These are phyloP conservation scores for Philereme transversata DNA, from an alignment of 2,888 invertebrate genomes.

Conservation along the genomic window DNA sequence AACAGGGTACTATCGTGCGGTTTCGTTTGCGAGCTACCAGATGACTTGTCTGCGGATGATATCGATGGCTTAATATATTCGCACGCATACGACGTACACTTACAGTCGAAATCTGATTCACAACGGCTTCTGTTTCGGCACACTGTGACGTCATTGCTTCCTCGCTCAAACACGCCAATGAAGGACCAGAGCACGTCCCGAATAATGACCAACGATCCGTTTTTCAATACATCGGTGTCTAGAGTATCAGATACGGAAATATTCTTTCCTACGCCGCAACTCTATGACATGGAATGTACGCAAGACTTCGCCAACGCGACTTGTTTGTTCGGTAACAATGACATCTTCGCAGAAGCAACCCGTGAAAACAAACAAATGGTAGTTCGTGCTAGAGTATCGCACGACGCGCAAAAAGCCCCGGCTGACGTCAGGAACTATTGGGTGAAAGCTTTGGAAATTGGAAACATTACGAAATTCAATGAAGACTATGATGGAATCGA, in stretches of 20 bases:
- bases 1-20: conserved; percentile 82
- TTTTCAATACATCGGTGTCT: conserved; percentile 83
- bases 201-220: conserved; percentile 82
- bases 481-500: conserved; percentile 60
- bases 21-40: conserved; percentile 81
- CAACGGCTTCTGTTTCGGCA: conserved; percentile 72
- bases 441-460: conserved; percentile 61
- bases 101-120: conserved; percentile 66
- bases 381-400: conserved; percentile 63
- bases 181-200: conserved; percentile 81
- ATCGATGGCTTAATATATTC: conserved; percentile 73
- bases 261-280: conserved; percentile 85
- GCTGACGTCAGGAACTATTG: conserved; percentile 59
- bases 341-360: conserved; percentile 59
- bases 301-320: conserved; percentile 64
- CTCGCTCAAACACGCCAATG: conserved; percentile 58
- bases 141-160: conserved; percentile 61
- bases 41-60: conserved; percentile 70
- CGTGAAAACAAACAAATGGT: conserved; percentile 47
- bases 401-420: conserved; percentile 56
- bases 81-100: conserved; percentile 81
- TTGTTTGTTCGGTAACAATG: conserved; percentile 65
- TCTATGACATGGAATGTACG: conserved; percentile 72
- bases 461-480: conserved; percentile 52
- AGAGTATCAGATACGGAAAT: conserved; percentile 79